Evolutionary conservation across 2,888 invertebrate species (phyloP), one percentile per base, ranked within the genome.

Genomic region (Trichogramma evanescens): DNA sequence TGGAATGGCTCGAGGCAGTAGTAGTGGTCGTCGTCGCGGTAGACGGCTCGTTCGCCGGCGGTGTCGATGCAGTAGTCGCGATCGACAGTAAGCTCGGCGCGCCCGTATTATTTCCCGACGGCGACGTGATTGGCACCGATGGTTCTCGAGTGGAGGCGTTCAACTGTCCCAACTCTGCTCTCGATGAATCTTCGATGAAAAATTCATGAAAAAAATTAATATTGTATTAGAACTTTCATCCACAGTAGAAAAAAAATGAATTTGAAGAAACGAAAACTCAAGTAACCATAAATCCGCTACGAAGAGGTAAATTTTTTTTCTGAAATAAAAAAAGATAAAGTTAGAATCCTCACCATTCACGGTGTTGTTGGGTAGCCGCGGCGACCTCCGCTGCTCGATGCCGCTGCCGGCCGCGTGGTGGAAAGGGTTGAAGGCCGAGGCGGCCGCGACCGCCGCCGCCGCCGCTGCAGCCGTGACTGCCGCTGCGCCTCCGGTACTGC

Each of bases 371-470:
- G 76, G 69, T 53, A 77, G 62, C 64, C 76, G 71, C 50, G 77
- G 77, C 45, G 76, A 77, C 68, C 77, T 73, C 46, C 26, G 26
- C 63, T 76, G 75, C 62, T 77, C 77, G 62, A 75, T 74, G 43
- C 26, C 26, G 26, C 45, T 8, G 8, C n/a, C 45, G 9, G n/a
- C 45, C 46, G 72, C 70, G 55, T 77, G 76, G 63, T 77, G 77
- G 64, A 77, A 77, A 63, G 76, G 77, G 65, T 77, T 77, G 67
- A 77, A 77, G 58, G 77, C 77, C 58, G 77, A 77, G 54, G 74
- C 72, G 49, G 56, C 49, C 44, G 58, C 53, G 38, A 64, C 70
- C 55, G 70, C 68, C 56, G 74, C 66, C 38, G 74, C 72, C 49
- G 73, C 71, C 64, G 74, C 62, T 74, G 70, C 63, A 72, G 74